phyloP scores from a whole-genome alignment of 2,797 vertebrate genomes.

The Gastrophryne carolinensis region DNA sequence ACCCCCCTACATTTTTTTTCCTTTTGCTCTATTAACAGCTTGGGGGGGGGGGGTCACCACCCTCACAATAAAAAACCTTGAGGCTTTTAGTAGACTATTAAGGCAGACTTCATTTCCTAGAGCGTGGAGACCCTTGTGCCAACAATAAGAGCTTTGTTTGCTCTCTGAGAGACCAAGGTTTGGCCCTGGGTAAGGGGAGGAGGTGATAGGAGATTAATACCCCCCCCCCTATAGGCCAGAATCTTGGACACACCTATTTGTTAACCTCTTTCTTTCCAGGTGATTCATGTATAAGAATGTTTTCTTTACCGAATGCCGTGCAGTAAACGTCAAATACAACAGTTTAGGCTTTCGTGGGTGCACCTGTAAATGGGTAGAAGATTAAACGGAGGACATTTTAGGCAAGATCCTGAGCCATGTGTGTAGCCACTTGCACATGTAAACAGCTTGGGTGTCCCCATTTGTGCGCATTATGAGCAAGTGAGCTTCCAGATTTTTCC shows the following conservation, averaged over 20 bases:
- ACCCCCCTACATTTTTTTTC: neutral
- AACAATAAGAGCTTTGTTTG: conserved; percentile 43
- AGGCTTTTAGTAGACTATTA: conserved; percentile 31
- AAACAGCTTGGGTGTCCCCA: too few relatives aligned
- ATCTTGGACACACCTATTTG: conserved; percentile 21
- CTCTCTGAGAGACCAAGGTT: conserved; percentile 21
- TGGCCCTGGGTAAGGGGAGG: conserved; percentile 6
- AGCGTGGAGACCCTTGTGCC: conserved; percentile 11
- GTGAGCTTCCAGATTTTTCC: too few relatives aligned
- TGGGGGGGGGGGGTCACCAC: neutral
- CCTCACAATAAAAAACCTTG: conserved; percentile 25
- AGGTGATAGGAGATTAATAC: conserved; percentile 30
- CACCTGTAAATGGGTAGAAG: too few relatives aligned
- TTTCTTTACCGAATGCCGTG: too few relatives aligned
- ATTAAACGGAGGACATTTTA: too few relatives aligned
- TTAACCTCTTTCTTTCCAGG: conserved; percentile 17
- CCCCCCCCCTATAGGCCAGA: conserved; percentile 2
- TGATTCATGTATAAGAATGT: too few relatives aligned
- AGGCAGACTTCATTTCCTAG: conserved; percentile 33
- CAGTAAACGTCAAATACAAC: too few relatives aligned
- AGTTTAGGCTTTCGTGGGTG: too few relatives aligned
- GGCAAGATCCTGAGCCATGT: too few relatives aligned
- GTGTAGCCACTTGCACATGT: too few relatives aligned
- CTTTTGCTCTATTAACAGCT: neutral
- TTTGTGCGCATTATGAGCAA: too few relatives aligned